Base-by-base conservation (phyloP, 2,888 invertebrate species). In the Polydrusus cervinus region DNA sequence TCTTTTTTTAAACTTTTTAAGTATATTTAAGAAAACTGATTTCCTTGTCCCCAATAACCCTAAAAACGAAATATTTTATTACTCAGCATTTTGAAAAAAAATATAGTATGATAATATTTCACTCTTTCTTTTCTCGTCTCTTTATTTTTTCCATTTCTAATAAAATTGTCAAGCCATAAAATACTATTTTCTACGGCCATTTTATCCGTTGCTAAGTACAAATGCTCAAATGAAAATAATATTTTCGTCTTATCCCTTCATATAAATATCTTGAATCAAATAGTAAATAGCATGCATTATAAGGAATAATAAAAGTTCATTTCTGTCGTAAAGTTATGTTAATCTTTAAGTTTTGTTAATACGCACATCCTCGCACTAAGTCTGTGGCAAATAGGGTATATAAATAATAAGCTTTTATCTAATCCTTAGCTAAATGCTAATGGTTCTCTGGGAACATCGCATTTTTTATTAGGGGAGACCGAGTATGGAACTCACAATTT, bases 321-420 rank as follows among this genome's bases (percentile, higher is more conserved):
- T 18, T 9, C 25, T 6, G 51, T 61, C 61, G 45, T 62, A 70
- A 62, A 62, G 30, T 62, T 34, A 38, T 25, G 49, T 14, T 70
- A 61, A 70, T 61, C 62, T 62, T 38, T 53, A 45, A 49, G 40
- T 62, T 70, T 51, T 51, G 70, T 70, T 62, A 70, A 62, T 70
- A 62, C 34, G 49, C 62, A 70, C 61, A 62, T 53, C 49, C 53
- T 61, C 43, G 60, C 25, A 20, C 25, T 47, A 70, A 45, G 49
- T 49, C 16, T 40, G 14, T 70, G 40, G 61, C 47, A 70, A 47
- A 70, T 70, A 40, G 20, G 25, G 38, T 38, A 61, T 18, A 70
- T 70, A 70, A 70, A 70, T 70, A 70, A 62, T 70, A 70, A 62
- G 70, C 70, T 70, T 70, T 70, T 70, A 70, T 70, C 49, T 60